These are phyloP conservation scores for Nymphalis urticae DNA, from an alignment of 2,888 invertebrate genomes.

Conservation along the genomic window DNA sequence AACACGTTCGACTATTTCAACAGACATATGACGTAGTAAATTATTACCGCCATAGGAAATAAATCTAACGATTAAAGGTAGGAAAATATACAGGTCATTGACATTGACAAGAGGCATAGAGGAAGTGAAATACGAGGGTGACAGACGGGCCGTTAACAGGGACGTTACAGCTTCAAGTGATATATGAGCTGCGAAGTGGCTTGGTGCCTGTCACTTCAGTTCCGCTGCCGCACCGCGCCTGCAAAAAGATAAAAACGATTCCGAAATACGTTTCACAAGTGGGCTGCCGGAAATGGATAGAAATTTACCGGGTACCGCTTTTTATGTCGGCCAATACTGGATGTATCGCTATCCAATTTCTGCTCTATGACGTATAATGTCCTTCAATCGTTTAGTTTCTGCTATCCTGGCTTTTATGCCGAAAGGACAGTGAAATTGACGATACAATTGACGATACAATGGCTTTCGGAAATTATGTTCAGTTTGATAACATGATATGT, in stretches of 20 bases:
- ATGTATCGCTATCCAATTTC: conserved; percentile 74
- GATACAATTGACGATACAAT: conserved; percentile 16
- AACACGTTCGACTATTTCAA: neutral
- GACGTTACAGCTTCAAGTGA: conserved; percentile 75
- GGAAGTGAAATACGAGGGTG: conserved; percentile 71
- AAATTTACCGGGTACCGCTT: conserved; percentile 75
- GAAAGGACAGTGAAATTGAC: conserved; percentile 15
- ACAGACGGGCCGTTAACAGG: conserved; percentile 75
- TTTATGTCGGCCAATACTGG: conserved; percentile 78
- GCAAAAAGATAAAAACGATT: conserved; percentile 80
- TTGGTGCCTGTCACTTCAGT: conserved; percentile 77
- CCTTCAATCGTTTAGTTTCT: conserved; percentile 73
- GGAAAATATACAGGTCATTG: conserved; percentile 51
- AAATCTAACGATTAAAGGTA: conserved; percentile 34
- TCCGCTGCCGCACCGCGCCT: conserved; percentile 62
- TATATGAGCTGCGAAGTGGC: conserved; percentile 80
- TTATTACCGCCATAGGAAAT: conserved; percentile 8
- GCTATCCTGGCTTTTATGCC: conserved; percentile 40
- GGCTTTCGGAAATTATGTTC: conserved; percentile 25
- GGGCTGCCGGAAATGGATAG: conserved; percentile 78
- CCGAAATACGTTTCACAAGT: conserved; percentile 80
- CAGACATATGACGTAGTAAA: neutral
- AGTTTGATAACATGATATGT: neutral
- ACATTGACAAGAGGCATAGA: conserved; percentile 45
- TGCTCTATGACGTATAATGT: conserved; percentile 78